phyloP scores from a whole-genome alignment of 53 echinoderm and acorn worm genomes.

The Apostichopus leukothele region DNA sequence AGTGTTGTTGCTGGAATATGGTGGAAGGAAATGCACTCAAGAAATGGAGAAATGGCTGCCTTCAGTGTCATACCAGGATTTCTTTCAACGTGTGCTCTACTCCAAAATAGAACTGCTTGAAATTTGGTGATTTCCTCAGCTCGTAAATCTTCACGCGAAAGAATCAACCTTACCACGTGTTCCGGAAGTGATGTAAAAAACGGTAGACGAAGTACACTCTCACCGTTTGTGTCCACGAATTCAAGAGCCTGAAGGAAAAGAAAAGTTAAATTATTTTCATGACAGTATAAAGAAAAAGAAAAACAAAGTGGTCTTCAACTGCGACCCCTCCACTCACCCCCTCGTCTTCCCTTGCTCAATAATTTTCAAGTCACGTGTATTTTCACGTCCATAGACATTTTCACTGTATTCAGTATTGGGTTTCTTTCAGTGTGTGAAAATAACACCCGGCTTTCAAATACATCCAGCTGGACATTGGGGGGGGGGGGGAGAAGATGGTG shows the following conservation, averaged over 20 bases:
- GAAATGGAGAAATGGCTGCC: constrained; percentile 80
- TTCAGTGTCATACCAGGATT: constrained; percentile 67
- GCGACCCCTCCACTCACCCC: too few relatives aligned
- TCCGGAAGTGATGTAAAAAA: constrained; percentile 86
- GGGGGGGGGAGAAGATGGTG: too few relatives aligned
- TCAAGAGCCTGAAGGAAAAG: constrained; percentile 67
- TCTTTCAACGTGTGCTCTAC: constrained; percentile 70
- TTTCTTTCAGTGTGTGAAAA: too few relatives aligned
- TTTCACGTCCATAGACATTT: too few relatives aligned
- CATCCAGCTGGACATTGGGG: too few relatives aligned
- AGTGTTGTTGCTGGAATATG: constrained; percentile 80
- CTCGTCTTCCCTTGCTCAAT: too few relatives aligned
- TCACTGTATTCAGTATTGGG: too few relatives aligned
- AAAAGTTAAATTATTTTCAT: too few relatives aligned
- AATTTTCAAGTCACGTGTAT: too few relatives aligned
- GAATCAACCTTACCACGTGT: constrained; percentile 90
- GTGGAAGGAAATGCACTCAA: constrained; percentile 88
- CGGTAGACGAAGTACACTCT: constrained; percentile 76
- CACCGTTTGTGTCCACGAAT: constrained; percentile 90
- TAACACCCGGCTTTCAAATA: too few relatives aligned
- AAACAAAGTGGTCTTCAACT: too few relatives aligned
- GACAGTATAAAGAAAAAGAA: too few relatives aligned
- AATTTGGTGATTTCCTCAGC: constrained; percentile 95
- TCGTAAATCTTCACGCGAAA: constrained; percentile 89
- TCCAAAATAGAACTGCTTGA: constrained; percentile 85